phyloP scores from a whole-genome alignment of 2,888 invertebrate genomes.

The Clusia tigrina region DNA sequence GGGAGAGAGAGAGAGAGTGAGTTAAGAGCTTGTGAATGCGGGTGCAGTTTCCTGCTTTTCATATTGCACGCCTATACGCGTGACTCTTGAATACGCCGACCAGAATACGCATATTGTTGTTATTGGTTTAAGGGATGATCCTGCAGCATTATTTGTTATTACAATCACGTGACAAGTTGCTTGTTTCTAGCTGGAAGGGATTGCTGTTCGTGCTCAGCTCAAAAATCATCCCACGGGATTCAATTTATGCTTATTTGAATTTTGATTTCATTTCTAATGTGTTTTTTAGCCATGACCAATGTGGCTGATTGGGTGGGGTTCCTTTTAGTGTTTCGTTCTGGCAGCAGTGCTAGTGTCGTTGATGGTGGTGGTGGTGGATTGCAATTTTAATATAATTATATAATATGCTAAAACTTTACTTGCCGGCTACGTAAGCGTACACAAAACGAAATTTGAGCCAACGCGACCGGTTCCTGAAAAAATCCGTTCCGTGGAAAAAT shows the following conservation, averaged over 20 bases:
- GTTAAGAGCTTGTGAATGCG: constrained; percentile 36
- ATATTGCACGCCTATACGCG: constrained; percentile 33
- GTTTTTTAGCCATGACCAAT: background rate
- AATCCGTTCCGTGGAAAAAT: constrained; percentile 8
- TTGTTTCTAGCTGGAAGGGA: constrained; percentile 22
- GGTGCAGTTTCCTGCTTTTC: constrained; percentile 40
- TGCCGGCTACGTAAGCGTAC: no score
- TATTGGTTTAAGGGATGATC: constrained; percentile 53
- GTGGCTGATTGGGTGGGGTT: constrained; percentile 46
- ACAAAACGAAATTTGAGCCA: background rate
- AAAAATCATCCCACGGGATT: constrained; percentile 59
- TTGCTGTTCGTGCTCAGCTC: constrained; percentile 21
- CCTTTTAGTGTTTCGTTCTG: no score
- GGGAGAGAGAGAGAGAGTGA: no score
- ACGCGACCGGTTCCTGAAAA: background rate
- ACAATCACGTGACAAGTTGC: constrained; percentile 60
- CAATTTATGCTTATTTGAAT: constrained; percentile 60
- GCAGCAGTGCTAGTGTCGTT: constrained; percentile 29
- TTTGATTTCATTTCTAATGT: constrained; percentile 50
- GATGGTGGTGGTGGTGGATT: constrained; percentile 30
- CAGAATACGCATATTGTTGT: constrained; percentile 14
- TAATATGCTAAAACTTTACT: constrained; percentile 39
- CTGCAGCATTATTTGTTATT: constrained; percentile 52
- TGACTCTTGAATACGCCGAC: constrained; percentile 13
- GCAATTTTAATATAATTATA: constrained; percentile 50